Evolutionary conservation across 2,797 vertebrate species (phyloP).

Genomic region (Hyperoplus lanceolatus): DNA sequence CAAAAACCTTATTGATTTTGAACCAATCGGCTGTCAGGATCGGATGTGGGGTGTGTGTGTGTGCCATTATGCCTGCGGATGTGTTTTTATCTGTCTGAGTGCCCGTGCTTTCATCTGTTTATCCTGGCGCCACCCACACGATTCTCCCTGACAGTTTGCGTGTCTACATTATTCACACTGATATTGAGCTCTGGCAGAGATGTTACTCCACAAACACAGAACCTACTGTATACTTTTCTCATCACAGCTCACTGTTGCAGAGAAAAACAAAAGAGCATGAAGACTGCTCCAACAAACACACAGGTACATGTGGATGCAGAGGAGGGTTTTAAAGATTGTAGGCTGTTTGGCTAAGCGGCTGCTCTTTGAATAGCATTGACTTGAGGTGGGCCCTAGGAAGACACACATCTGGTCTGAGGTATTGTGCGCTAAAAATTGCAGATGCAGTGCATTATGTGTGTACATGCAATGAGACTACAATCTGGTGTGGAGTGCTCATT

Average conservation of each 20-base stretch:
- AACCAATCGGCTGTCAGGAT: slow-evolving; percentile 61
- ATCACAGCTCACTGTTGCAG: slow-evolving; percentile 52
- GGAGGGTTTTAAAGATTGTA: slow-evolving; percentile 13
- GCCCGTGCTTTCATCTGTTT: slow-evolving; percentile 58
- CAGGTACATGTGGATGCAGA: slow-evolving; percentile 23
- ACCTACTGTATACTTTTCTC: slow-evolving; percentile 35
- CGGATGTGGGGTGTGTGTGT: neutral
- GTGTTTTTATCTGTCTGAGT: slow-evolving; percentile 39
- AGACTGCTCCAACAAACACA: slow-evolving; percentile 49
- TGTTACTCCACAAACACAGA: slow-evolving; percentile 54
- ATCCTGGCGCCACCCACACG: slow-evolving; percentile 52
- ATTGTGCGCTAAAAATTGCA: neutral
- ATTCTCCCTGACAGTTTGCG: slow-evolving; percentile 69
- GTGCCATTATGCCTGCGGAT: slow-evolving; percentile 16
- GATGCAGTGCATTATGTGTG: neutral
- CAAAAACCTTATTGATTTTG: slow-evolving; percentile 52
- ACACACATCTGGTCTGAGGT: slow-evolving; percentile 39
- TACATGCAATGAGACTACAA: neutral
- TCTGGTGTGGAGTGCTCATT: neutral
- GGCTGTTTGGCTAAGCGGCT: slow-evolving; percentile 34
- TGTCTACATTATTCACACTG: slow-evolving; percentile 74
- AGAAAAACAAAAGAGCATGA: slow-evolving; percentile 46
- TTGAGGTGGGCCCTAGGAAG: slow-evolving; percentile 22
- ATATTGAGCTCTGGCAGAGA: slow-evolving; percentile 41
- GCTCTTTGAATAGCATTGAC: slow-evolving; percentile 36